Percentiles rank a stretch among this genome's conserved stretches.
Evolutionary conservation across 2,888 invertebrate species (phyloP).

Genomic region (Lithophane semibrunnea): DNA sequence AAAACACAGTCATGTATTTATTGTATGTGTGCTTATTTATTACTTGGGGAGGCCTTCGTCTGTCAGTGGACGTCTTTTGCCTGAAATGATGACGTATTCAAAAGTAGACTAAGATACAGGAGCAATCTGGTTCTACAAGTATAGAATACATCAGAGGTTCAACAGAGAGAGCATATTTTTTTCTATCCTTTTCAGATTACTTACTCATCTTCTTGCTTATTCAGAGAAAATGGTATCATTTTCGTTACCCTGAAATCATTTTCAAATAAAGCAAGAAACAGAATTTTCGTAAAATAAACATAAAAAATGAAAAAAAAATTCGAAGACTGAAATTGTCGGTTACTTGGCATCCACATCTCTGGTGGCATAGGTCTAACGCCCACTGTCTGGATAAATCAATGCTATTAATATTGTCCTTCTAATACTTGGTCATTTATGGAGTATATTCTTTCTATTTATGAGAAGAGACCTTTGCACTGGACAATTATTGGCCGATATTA

Average conservation of each 20-base stretch:
- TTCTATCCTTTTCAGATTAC: neutral
- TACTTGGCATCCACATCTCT: constrained; percentile 1
- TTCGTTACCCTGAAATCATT: constrained; percentile 65
- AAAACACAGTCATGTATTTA: neutral
- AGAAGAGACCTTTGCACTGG: neutral
- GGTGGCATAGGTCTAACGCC: neutral
- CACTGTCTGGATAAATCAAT: too few species aligned
- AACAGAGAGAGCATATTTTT: neutral
- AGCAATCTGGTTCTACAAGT: neutral
- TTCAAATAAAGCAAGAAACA: constrained; percentile 10
- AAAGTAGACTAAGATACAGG: neutral
- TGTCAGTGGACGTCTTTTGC: neutral
- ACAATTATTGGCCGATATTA: neutral
- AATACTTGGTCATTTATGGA: neutral
- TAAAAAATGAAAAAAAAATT: neutral
- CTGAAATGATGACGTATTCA: neutral
- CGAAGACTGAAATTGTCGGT: neutral
- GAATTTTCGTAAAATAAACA: neutral
- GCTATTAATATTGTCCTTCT: neutral
- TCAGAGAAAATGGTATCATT: constrained; percentile 59
- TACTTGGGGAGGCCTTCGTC: too few species aligned
- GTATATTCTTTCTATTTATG: neutral
- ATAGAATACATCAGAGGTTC: neutral
- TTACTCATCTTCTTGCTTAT: constrained; percentile 48
- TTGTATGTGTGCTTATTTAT: neutral